Conservation (phyloP, 2,113 vertebrate species). For the Panthera leo region DNA sequence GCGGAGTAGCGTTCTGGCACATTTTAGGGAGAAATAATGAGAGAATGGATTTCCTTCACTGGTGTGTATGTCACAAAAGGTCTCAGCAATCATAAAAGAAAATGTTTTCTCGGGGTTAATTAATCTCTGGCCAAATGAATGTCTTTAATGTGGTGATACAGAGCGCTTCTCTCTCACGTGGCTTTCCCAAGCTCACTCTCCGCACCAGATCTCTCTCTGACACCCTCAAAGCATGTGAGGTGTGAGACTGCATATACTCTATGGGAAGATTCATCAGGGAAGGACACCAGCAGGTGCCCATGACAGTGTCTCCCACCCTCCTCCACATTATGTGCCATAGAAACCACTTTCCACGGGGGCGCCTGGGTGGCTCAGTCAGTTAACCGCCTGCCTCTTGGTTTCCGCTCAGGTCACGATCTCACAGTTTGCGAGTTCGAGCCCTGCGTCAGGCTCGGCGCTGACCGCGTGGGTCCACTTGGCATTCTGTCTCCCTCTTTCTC, state of each 20-base stretch:
- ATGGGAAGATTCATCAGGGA: accelerated
- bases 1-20: too few relatives aligned
- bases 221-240: background rate
- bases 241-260: background rate
- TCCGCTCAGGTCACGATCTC: too few relatives aligned
- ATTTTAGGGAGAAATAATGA: background rate
- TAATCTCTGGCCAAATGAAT: background rate
- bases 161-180: accelerated
- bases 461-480: too few relatives aligned
- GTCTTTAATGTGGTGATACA: accelerated
- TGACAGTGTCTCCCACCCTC: background rate
- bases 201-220: background rate
- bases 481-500: too few relatives aligned
- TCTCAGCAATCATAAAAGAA: background rate
- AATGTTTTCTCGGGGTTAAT: background rate
- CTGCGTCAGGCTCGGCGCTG: too few relatives aligned
- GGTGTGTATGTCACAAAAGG: background rate
- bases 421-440: too few relatives aligned
- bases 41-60: background rate
- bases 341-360: accelerated
- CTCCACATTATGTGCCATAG: accelerated
- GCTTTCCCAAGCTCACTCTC: background rate
- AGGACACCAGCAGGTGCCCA: accelerated
- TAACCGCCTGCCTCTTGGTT: too few relatives aligned
- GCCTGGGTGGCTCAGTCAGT: too few relatives aligned